phyloP scores from a whole-genome alignment of 2,888 invertebrate species.

The Oscheius myriophilus region DNA sequence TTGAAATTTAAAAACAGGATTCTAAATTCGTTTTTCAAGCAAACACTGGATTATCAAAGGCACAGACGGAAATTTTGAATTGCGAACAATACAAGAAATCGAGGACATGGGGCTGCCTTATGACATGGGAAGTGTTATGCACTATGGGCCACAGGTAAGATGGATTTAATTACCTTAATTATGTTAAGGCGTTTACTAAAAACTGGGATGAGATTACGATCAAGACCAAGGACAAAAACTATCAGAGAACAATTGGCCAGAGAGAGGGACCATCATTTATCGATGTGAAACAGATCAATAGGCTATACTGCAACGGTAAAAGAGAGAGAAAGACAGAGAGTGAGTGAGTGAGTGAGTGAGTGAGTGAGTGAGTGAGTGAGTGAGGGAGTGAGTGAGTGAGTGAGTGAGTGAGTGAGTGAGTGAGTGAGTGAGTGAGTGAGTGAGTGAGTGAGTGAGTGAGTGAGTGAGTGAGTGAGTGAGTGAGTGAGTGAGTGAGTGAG shows the following conservation, averaged over 20 bases:
- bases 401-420: neutral
- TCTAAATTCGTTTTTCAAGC: constrained; percentile 27
- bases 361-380: too few species aligned
- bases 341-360: too few species aligned
- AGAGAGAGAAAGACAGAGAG: neutral
- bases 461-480: neutral
- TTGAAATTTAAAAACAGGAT: neutral
- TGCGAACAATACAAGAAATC: constrained; percentile 57
- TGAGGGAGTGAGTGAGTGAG: constrained; percentile 38
- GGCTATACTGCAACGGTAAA: constrained; percentile 62
- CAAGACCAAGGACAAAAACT: constrained; percentile 55
- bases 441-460: constrained; percentile 38
- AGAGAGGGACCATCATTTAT: constrained; percentile 61
- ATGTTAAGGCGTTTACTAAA: constrained; percentile 59
- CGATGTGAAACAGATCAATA: constrained; percentile 67
- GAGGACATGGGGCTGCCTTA: constrained; percentile 67
- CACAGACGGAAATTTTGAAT: constrained; percentile 65
- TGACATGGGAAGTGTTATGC: constrained; percentile 66
- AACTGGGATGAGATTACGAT: constrained; percentile 65
- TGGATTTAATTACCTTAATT: neutral
- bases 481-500: too few species aligned
- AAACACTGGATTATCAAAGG: constrained; percentile 63
- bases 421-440: too few species aligned
- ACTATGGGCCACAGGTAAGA: constrained; percentile 60
- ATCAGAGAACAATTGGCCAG: constrained; percentile 65